phyloP scores from a whole-genome alignment of 1,140 invertebrate genomes.

The Meloidogyne floridensis region DNA sequence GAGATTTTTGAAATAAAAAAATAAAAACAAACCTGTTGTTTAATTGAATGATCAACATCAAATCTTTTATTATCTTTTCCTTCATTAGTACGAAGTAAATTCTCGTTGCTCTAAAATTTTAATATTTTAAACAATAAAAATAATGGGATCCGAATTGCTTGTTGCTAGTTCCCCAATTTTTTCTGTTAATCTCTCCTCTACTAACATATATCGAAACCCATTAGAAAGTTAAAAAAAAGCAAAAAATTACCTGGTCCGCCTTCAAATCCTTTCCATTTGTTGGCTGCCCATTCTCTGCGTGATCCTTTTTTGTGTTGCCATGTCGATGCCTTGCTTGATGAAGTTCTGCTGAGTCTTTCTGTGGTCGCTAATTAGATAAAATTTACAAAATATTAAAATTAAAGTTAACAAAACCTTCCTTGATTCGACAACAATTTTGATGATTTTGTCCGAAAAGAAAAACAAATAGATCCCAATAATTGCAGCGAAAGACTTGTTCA shows the following conservation, averaged over 20 bases:
- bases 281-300: constrained; percentile 12
- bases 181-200: too few species aligned
- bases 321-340: neutral
- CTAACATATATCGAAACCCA: too few species aligned
- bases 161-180: too few species aligned
- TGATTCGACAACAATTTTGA: constrained; percentile 62
- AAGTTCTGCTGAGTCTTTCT: constrained; percentile 4
- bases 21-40: constrained; percentile 38
- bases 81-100: neutral
- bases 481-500: constrained; percentile 58
- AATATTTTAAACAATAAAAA: too few species aligned
- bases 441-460: constrained; percentile 62
- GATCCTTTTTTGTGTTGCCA: neutral
- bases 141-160: too few species aligned
- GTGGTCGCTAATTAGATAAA: neutral
- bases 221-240: too few species aligned
- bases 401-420: constrained; percentile 48
- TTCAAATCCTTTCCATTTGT: constrained; percentile 3
- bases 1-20: neutral
- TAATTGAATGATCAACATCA: constrained; percentile 46
- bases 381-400: neutral
- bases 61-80: neutral
- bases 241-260: neutral
- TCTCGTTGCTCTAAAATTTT: neutral
- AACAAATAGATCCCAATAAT: constrained; percentile 63